Evolutionary conservation across 30 jellyfish, hydroid and myxozoan genomes (phyloP).

Genomic region (Turritopsis dohrnii): DNA sequence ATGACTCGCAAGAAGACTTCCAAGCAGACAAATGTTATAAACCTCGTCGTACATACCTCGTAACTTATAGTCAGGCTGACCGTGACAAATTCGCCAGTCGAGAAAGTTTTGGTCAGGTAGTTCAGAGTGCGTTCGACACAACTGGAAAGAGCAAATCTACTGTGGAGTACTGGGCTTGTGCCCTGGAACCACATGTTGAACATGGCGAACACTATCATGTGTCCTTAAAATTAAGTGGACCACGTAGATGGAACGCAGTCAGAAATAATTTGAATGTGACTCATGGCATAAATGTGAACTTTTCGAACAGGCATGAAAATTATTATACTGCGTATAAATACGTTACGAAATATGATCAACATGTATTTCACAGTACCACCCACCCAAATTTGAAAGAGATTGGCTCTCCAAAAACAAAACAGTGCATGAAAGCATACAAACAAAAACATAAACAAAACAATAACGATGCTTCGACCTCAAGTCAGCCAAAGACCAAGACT

Average conservation of each 20-base stretch:
- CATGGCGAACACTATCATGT: too few relatives aligned
- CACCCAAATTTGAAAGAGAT: constrained; percentile 37
- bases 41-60: too few relatives aligned
- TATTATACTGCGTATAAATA: constrained; percentile 38
- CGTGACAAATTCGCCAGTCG: too few relatives aligned
- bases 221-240: neutral
- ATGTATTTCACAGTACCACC: constrained; percentile 21
- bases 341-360: neutral
- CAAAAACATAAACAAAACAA: neutral
- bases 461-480: neutral
- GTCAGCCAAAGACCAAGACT: neutral
- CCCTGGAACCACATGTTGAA: too few relatives aligned
- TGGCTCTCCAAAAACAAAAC: constrained; percentile 39
- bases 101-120: too few relatives aligned
- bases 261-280: neutral
- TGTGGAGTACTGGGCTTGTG: too few relatives aligned
- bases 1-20: too few relatives aligned
- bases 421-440: constrained; percentile 18
- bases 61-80: too few relatives aligned
- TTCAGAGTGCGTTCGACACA: too few relatives aligned
- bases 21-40: too few relatives aligned
- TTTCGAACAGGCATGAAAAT: neutral
- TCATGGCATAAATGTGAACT: neutral
- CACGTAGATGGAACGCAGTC: neutral
- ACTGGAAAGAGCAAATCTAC: too few relatives aligned